Evolutionary conservation across 1,140 invertebrate species (phyloP).

Genomic region (Drosophila pachea): DNA sequence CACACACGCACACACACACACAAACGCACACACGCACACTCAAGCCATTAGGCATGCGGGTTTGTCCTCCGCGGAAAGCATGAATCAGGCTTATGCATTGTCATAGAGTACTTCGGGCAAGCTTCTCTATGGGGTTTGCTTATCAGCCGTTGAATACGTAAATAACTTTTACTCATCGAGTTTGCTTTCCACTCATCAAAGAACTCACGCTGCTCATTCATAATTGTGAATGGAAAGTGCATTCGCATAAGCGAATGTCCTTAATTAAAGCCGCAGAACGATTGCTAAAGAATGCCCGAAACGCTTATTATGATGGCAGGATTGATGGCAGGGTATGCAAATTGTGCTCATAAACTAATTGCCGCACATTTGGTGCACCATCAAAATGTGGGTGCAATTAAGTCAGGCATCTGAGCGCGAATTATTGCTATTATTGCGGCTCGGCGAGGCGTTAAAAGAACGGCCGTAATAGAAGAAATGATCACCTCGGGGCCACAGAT

Average conservation of each 20-base stretch:
- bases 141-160: too few species aligned
- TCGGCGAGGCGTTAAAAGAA: too few species aligned
- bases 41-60: too few species aligned
- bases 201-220: too few species aligned
- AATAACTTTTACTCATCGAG: too few species aligned
- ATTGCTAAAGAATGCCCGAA: conserved; percentile 24
- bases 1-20: conserved; percentile 1
- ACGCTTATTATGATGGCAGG: too few species aligned
- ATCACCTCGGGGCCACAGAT: background rate
- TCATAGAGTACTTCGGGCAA: too few species aligned
- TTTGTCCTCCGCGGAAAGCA: too few species aligned
- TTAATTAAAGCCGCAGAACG: conserved; percentile 53
- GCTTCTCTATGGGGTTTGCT: too few species aligned
- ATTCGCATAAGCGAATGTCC: conserved; percentile 17
- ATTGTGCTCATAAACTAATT: conserved; percentile 9
- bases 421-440: too few species aligned
- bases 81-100: too few species aligned
- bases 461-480: background rate
- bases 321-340: background rate
- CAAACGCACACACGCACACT: conserved; percentile 1
- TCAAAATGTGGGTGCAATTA: conserved; percentile 36
- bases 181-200: too few species aligned
- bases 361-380: conserved; percentile 16
- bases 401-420: conserved; percentile 1
- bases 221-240: conserved; percentile 3